Percentiles rank a stretch among this genome's conserved stretches.
These are phyloP conservation scores for Papilio demoleus DNA, from an alignment of 2,888 invertebrate genomes.

Conservation along the genomic window DNA sequence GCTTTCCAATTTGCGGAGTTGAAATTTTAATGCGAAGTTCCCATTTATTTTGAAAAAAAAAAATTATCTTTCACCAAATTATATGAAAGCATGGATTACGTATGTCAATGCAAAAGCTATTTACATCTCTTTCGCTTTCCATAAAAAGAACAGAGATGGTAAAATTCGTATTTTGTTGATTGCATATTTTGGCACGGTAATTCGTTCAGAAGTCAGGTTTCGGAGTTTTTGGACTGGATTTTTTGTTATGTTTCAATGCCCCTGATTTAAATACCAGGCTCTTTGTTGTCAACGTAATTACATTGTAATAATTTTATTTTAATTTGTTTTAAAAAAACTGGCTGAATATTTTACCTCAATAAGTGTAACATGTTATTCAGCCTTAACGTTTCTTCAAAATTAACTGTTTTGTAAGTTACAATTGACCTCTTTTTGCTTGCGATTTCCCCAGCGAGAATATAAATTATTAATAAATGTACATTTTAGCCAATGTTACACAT, in stretches of 20 bases:
- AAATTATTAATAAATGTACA: too few relatives aligned
- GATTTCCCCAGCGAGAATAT: too few relatives aligned
- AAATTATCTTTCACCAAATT: constrained; percentile 2
- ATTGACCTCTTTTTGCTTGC: too few relatives aligned
- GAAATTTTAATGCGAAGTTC: constrained; percentile 15
- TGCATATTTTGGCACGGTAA: background rate
- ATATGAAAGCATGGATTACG: background rate
- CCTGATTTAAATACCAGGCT: constrained; percentile 28
- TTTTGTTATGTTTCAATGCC: constrained; percentile 9
- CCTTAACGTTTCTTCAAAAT: too few relatives aligned
- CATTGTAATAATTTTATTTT: background rate
- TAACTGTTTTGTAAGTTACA: too few relatives aligned
- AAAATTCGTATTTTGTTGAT: background rate
- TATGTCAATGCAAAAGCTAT: too few relatives aligned
- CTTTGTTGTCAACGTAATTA: background rate
- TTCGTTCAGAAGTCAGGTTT: constrained; percentile 19
- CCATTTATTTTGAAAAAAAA: constrained; percentile 38
- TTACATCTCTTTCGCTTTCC: too few relatives aligned
- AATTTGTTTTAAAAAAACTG: background rate
- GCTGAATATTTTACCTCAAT: too few relatives aligned
- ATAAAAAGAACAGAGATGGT: too few relatives aligned
- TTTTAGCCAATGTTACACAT: too few relatives aligned
- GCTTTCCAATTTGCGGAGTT: too few relatives aligned
- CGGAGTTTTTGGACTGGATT: constrained; percentile 3
- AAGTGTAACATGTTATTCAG: too few relatives aligned